Conservation (phyloP, 2,797 vertebrate species). For the Myotis daubentonii region DNA sequence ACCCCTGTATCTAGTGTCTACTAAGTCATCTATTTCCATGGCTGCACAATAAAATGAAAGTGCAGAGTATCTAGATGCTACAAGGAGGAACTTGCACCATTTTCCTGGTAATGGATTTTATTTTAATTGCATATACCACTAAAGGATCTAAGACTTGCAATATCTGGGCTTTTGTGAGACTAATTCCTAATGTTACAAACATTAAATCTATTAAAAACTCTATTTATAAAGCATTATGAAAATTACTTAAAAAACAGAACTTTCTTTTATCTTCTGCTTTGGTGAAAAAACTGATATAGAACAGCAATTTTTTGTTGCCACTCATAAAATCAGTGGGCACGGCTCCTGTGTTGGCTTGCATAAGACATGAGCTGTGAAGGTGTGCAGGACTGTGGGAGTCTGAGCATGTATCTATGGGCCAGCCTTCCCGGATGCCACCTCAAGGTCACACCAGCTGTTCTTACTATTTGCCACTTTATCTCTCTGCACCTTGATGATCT, state of each 20-base stretch:
- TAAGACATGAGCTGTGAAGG: not conserved
- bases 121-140: not conserved
- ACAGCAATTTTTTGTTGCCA: not conserved
- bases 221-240: not conserved
- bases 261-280: not conserved
- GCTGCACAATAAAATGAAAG: not conserved
- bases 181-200: not conserved
- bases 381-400: not conserved
- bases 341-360: not conserved
- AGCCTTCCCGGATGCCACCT: not conserved
- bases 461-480: not conserved
- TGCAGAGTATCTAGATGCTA: not conserved
- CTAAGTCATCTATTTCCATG: not conserved
- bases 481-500: not conserved
- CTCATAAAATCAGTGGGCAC: not conserved
- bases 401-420: not conserved
- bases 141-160: not conserved
- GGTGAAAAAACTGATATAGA: not conserved
- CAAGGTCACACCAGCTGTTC: not conserved
- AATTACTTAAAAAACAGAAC: not conserved
- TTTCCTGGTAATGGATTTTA: not conserved
- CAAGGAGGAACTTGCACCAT: not conserved
- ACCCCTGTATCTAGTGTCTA: not conserved
- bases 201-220: conserved; percentile 12
- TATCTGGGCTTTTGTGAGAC: not conserved